Base-by-base conservation (phyloP, 1,140 invertebrate genomes). In the Drosophila bocqueti region DNA sequence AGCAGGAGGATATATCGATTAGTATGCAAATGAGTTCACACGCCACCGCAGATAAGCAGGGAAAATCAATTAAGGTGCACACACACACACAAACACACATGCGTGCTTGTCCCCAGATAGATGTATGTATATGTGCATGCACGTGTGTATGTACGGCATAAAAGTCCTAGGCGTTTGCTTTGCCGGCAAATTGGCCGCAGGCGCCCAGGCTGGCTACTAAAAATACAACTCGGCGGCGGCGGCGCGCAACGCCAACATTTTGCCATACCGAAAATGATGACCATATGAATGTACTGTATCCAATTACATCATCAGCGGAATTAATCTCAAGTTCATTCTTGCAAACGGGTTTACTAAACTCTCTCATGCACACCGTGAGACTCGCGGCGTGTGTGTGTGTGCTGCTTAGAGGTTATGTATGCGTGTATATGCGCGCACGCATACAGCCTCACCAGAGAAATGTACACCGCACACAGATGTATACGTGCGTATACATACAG, bases 301-400 rank as follows among this genome's bases (percentile, higher is more conserved):
- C 49, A 47, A 85, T 85, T 85, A 85, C 82, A 85, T 85, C 82
- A 85, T 86, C 82, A 52, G 58, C 84, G 52, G 49, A 79, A 72
- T 85, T 76, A 65, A 82, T 78, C 49, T 81, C 67, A 54, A 69
- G 79, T 82, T 82, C 54, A 61, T 85, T 82, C 63, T 63, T 63
- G 65, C 62, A 85, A 85, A 85, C 82, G 75, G 75, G 82, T 85
- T 85, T 85, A 86, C 68, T 63, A 55, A 69, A 78, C 81, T 82
- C 81, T 82, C 59, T 63, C 71, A 76, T 60, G 62, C 55, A 61
- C 49, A 52, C 21, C 45, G 21, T 15, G 13, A 24, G 21, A 15
- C 21, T 15, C 21, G 8, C 16, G 64, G 64, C 54, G 29, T 8
- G 54, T 59, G 40, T 55, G 64, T 49, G 49, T 18, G 58, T 54